These are phyloP conservation scores for Eclectus roratus DNA, from an alignment of 2,113 vertebrate genomes.

Conservation along the genomic window DNA sequence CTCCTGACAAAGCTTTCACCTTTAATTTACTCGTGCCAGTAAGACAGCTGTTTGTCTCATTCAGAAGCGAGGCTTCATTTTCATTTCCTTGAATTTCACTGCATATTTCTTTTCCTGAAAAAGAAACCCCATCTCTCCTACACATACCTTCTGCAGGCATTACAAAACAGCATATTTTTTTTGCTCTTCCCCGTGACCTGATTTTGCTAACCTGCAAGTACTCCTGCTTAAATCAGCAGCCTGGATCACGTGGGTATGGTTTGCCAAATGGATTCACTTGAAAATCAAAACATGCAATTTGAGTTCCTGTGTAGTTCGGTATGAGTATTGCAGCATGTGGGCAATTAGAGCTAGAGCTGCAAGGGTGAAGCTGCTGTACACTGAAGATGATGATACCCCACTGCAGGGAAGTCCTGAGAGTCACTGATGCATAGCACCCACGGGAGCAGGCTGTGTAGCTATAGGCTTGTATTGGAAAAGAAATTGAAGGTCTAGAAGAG, in stretches of 20 bases:
- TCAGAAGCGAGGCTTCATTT: not conserved
- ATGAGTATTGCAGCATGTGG: not conserved
- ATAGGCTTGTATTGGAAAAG: not conserved
- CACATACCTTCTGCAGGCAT: not conserved
- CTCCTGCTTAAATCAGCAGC: not conserved
- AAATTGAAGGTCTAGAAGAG: not conserved
- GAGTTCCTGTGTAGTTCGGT: not conserved
- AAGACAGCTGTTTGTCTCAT: not conserved
- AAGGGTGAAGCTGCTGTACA: not conserved
- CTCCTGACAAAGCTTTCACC: constrained; percentile 44
- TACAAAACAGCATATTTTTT: not conserved
- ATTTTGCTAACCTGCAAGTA: constrained; percentile 15
- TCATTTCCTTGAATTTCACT: not conserved
- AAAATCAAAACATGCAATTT: not conserved
- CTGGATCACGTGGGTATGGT: not conserved
- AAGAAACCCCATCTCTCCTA: constrained; percentile 18
- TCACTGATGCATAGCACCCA: not conserved
- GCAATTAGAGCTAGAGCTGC: not conserved
- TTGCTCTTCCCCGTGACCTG: not conserved
- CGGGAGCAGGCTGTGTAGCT: not conserved
- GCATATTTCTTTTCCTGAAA: not conserved
- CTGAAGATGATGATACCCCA: not conserved
- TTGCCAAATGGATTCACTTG: not conserved
- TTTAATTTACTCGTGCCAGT: not conserved
- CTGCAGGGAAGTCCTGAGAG: not conserved